phyloP scores from a whole-genome alignment of 2,797 vertebrate genomes.

The Phylloscopus collybita region DNA sequence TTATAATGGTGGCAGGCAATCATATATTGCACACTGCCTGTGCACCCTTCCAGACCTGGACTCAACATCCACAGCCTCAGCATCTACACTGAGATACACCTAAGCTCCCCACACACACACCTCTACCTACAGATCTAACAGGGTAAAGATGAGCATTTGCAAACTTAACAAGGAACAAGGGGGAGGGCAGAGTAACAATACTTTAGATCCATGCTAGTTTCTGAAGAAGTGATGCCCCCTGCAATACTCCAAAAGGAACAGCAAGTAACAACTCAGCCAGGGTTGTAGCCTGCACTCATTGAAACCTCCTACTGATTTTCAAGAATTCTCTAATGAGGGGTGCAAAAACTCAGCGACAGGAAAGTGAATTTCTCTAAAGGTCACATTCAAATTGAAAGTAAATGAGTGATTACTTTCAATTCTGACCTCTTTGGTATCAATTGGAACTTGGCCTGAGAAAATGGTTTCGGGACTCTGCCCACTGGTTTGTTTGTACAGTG shows the following conservation, averaged over 20 bases:
- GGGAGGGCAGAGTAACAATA: background rate
- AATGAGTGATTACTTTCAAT: background rate
- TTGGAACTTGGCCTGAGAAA: conserved; percentile 40
- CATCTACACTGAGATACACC: rapidly evolving
- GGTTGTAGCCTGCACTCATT: background rate
- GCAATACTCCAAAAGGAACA: background rate
- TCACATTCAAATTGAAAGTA: conserved; percentile 22
- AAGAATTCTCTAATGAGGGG: background rate
- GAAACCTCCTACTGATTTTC: background rate
- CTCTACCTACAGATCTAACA: background rate
- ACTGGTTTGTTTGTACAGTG: conserved; percentile 30
- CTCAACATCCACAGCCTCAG: background rate
- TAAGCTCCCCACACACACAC: background rate
- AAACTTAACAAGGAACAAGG: background rate
- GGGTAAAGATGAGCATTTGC: background rate
- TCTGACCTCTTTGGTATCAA: conserved; percentile 29
- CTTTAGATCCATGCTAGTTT: background rate
- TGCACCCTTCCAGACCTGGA: background rate
- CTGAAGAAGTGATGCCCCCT: background rate
- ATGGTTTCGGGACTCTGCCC: conserved; percentile 18
- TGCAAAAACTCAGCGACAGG: background rate
- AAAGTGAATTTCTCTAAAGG: conserved; percentile 29
- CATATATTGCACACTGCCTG: background rate
- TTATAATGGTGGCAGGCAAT: background rate
- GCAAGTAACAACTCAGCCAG: background rate